These are phyloP conservation scores for Haemorhous mexicanus DNA, from an alignment of 2,113 vertebrate species.

Conservation along the genomic window DNA sequence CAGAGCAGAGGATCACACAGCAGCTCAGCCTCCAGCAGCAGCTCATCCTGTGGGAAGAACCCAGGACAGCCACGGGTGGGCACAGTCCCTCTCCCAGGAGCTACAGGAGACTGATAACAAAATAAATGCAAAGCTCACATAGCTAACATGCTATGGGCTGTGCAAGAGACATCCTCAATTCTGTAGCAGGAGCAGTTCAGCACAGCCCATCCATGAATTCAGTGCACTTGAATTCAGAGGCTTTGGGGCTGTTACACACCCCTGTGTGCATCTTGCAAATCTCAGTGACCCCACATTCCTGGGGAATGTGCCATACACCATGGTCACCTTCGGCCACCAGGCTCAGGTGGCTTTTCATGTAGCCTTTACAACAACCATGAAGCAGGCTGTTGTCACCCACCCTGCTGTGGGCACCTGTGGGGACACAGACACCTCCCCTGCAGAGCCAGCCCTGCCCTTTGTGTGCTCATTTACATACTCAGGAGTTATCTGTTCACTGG, in stretches of 20 bases:
- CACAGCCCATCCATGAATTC: not conserved
- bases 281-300: not conserved
- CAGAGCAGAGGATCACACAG: not conserved
- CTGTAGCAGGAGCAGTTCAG: not conserved
- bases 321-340: not conserved
- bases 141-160: not conserved
- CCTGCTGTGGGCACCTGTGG: not conserved
- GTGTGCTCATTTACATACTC: fast-evolving
- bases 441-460: not conserved
- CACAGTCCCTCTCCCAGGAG: not conserved
- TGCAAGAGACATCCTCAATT: not conserved
- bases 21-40: not conserved
- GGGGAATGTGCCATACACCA: not conserved
- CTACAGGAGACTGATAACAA: not conserved
- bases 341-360: not conserved
- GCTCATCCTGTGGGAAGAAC: not conserved
- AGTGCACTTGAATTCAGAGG: not conserved
- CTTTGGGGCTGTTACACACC: not conserved
- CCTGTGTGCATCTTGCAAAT: not conserved
- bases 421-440: no score
- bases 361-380: not conserved
- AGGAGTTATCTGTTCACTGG: not conserved
- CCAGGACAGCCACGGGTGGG: not conserved
- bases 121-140: not conserved
- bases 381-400: not conserved